phyloP scores from a whole-genome alignment of 2,113 vertebrate species.

The Lates calcarifer region DNA sequence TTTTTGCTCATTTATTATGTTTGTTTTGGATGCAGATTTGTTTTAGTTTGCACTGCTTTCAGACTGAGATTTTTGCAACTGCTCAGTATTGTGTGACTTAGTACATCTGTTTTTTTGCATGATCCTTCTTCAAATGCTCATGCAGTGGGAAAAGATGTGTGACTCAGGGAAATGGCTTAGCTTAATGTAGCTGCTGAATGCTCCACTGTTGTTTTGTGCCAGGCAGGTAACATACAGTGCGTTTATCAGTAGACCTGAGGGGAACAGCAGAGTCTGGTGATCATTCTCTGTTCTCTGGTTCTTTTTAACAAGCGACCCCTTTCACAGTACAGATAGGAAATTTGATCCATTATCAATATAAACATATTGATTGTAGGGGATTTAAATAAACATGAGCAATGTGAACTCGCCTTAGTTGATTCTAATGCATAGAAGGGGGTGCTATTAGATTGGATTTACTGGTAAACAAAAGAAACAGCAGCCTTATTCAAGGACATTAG shows the following conservation, averaged over 20 bases:
- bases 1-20: not conserved
- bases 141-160: not conserved
- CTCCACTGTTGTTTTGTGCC: not conserved
- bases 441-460: not conserved
- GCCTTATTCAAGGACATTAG: not conserved
- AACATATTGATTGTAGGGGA: not conserved
- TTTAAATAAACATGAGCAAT: constrained; percentile 4
- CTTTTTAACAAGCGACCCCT: not conserved
- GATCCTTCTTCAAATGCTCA: not conserved
- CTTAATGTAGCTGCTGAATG: not conserved
- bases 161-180: not conserved
- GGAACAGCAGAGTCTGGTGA: not conserved
- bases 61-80: too few species aligned
- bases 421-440: not conserved
- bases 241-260: not conserved
- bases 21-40: not conserved
- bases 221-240: too few species aligned
- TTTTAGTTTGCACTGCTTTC: not conserved
- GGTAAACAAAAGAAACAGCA: not conserved
- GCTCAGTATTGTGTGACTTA: not conserved
- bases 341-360: not conserved
- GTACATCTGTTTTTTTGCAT: not conserved
- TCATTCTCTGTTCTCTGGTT: not conserved
- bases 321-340: not conserved
- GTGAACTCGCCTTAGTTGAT: not conserved